Conservation (phyloP, 1,140 invertebrate species). For the Atopsyche davidsoni region DNA sequence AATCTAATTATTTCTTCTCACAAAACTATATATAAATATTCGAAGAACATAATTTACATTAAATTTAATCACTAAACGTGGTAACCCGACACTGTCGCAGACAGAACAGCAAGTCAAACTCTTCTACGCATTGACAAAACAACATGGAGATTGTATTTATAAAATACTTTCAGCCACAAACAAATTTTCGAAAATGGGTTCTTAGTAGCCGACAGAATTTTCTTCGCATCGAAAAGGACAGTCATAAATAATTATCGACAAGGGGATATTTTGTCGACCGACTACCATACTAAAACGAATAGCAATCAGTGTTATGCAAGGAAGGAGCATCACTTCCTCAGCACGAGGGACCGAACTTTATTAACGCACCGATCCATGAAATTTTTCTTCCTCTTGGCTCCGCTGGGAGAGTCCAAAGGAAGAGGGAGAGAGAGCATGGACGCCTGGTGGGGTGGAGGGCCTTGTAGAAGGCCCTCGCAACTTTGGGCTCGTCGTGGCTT, state of each 20-base stretch:
- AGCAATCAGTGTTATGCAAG: conserved; percentile 42
- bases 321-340: conserved; percentile 37
- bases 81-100: too few species aligned
- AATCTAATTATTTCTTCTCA: too few species aligned
- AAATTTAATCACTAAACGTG: too few species aligned
- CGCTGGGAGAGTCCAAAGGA: conserved; percentile 41
- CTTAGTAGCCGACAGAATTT: conserved; percentile 10
- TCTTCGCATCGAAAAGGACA: conserved; percentile 33
- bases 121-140: conserved; percentile 6
- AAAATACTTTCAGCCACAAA: conserved; percentile 28
- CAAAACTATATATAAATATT: too few species aligned
- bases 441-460: conserved; percentile 33
- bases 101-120: background rate
- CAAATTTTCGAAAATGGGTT: conserved; percentile 10
- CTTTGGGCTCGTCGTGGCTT: conserved; percentile 38
- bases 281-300: conserved; percentile 49
- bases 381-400: conserved; percentile 59
- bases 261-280: conserved; percentile 29
- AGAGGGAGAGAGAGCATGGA: conserved; percentile 38
- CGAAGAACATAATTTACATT: too few species aligned
- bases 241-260: conserved; percentile 44
- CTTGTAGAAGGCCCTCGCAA: conserved; percentile 43
- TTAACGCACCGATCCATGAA: conserved; percentile 74
- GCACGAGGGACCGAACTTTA: conserved; percentile 60
- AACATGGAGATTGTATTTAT: conserved; percentile 29